Conservation (phyloP, 2,888 invertebrate genomes). For the Diploptera punctata region DNA sequence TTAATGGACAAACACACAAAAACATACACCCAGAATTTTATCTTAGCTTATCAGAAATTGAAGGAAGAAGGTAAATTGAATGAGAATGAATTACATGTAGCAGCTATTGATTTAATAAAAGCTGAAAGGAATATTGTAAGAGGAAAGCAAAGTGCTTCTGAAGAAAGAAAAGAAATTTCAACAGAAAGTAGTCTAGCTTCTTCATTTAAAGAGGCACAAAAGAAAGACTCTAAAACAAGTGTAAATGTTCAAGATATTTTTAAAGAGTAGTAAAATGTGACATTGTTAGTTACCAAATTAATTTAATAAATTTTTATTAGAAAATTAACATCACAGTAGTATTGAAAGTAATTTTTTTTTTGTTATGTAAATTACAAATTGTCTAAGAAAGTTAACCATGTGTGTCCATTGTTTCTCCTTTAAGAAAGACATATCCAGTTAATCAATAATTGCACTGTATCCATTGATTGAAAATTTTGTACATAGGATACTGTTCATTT, state of each 20-base stretch:
- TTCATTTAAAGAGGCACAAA: constrained; percentile 50
- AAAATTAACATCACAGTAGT: too few species aligned
- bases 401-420: too few species aligned
- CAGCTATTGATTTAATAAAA: constrained; percentile 57
- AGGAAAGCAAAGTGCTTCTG: not conserved
- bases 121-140: constrained; percentile 48
- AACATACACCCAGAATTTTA: constrained; percentile 65
- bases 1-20: constrained; percentile 60
- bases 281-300: too few species aligned
- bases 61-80: constrained; percentile 61
- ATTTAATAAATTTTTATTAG: too few species aligned
- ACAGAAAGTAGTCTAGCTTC: constrained; percentile 45
- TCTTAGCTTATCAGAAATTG: constrained; percentile 66
- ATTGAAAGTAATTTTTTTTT: too few species aligned
- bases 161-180: too few species aligned
- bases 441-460: too few species aligned
- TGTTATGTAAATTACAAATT: too few species aligned
- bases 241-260: constrained; percentile 53
- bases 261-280: constrained; percentile 47
- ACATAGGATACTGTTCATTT: too few species aligned
- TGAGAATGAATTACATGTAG: constrained; percentile 60
- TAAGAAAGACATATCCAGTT: too few species aligned
- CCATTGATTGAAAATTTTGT: too few species aligned
- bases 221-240: not conserved
- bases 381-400: too few species aligned